Base-by-base conservation (phyloP, 1,140 invertebrate genomes). In the Thaumetopoea pityocampa region DNA sequence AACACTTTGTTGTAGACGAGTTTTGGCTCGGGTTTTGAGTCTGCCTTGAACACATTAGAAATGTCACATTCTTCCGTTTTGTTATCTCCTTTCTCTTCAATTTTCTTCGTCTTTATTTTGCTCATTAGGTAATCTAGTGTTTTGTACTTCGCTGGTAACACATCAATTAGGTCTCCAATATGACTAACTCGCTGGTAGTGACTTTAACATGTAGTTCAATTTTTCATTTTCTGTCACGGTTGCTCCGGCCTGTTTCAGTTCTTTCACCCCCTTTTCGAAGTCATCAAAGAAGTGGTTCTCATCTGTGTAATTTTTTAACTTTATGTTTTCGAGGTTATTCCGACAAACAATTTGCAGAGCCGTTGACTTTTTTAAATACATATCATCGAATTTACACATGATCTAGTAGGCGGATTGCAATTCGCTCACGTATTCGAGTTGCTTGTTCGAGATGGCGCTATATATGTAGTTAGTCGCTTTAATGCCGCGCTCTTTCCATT, bases 121-220 rank as follows among this genome's bases (percentile, higher is more conserved):
- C 10, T 53, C 45, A 67, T 66, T 6, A 73, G 6, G 30, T 67
- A 71, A 6, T 72, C 72, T 3, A 60, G 52, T 2, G 62, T 76
- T 50, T 29, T 45, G 12, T 68, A 36, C 30, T 55, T 45, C 36
- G 63, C 50, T 43, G 51, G 42, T 16, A 63, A 2, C 74, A 47
- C 12, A 48, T 64, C 35, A 58, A 70, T 55, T 9, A 68, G 51
- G 22, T 77, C 72, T n/a, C 61, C 57, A 10, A 72, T 68, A 29
- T 73, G 32, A 34, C 58, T 71, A 58, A 8, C 20, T 44, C 26
- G 24, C 7, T 11, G 68, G 70, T 19, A 73, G 24, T 10, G 67
- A 23, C 40, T 52, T 67, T 9, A 73, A 24, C 65, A 76, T 67
- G 23, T 78, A 78, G 27, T 58, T 55, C 6, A 64, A n/a, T 51